These are phyloP conservation scores for Helogale parvula DNA, from an alignment of 2,113 vertebrate genomes.

Conservation along the genomic window DNA sequence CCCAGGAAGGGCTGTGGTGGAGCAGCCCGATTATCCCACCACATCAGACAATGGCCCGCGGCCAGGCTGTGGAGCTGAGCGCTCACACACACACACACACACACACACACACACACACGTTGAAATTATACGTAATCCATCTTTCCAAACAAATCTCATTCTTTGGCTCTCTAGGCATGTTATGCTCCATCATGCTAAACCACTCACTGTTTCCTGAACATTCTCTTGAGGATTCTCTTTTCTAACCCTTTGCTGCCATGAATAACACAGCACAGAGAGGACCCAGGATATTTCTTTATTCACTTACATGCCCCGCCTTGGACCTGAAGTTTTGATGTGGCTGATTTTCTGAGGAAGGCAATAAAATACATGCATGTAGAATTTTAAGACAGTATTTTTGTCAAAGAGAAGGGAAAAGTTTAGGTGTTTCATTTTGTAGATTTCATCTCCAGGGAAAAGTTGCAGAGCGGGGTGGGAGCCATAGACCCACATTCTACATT, in stretches of 20 bases:
- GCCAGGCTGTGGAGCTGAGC: background rate
- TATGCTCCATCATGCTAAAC: background rate
- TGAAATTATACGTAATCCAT: background rate
- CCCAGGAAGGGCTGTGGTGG: background rate
- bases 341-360: background rate
- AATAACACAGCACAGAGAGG: background rate
- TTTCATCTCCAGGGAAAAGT: background rate
- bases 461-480: fast-evolving
- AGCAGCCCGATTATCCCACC: background rate
- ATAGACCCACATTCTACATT: background rate
- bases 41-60: background rate
- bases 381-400: background rate
- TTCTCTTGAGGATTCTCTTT: background rate
- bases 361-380: background rate
- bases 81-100: background rate
- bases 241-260: background rate
- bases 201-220: background rate
- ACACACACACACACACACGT: background rate
- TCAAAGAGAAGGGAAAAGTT: background rate
- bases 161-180: background rate
- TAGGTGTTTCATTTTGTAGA: background rate
- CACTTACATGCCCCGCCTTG: background rate
- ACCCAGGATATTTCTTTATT: background rate
- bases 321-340: background rate
- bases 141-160: conserved; percentile 4